Conservation (phyloP, 1,140 invertebrate genomes). For the Drosophila nikananu region DNA sequence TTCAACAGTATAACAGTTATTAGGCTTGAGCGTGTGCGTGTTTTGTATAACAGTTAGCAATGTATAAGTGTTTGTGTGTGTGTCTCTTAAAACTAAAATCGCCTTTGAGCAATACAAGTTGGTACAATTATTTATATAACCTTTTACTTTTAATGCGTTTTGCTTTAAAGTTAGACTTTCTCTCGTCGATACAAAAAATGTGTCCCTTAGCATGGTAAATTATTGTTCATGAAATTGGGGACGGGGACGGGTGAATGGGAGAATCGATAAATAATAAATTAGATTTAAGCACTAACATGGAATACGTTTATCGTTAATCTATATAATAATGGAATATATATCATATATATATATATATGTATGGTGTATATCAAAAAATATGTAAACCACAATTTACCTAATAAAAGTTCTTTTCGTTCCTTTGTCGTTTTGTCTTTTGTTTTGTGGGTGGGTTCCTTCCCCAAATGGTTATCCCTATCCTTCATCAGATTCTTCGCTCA, state of each 20-base stretch:
- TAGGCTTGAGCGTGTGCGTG: conserved; percentile 44
- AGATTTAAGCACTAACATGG: conserved; percentile 81
- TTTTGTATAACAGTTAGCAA: conserved; percentile 73
- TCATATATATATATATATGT: conserved; percentile 55
- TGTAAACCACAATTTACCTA: conserved; percentile 49
- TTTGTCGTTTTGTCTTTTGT: conserved; percentile 36
- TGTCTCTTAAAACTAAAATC: conserved; percentile 43
- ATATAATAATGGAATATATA: conserved; percentile 49
- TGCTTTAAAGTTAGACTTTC: conserved; percentile 49
- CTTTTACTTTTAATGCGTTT: conserved; percentile 3
- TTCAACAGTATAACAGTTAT: conserved; percentile 65
- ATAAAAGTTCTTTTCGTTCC: conserved; percentile 37
- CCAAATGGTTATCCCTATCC: neutral
- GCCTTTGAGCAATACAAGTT: conserved; percentile 43
- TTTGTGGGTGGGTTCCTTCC: conserved; percentile 37
- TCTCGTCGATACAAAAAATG: conserved; percentile 25
- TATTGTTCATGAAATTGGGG: conserved; percentile 32
- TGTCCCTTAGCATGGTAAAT: conserved; percentile 13
- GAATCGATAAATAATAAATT: conserved; percentile 67
- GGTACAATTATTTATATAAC: conserved; percentile 7
- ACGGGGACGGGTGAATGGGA: conserved; percentile 1
- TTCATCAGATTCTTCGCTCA: conserved; percentile 31
- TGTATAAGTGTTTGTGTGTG: conserved; percentile 42
- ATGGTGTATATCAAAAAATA: conserved; percentile 47
- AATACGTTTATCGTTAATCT: conserved; percentile 49